These are phyloP conservation scores for Siderastrea siderea DNA, from an alignment of 92 coral and sea anemone species.

Conservation along the genomic window DNA sequence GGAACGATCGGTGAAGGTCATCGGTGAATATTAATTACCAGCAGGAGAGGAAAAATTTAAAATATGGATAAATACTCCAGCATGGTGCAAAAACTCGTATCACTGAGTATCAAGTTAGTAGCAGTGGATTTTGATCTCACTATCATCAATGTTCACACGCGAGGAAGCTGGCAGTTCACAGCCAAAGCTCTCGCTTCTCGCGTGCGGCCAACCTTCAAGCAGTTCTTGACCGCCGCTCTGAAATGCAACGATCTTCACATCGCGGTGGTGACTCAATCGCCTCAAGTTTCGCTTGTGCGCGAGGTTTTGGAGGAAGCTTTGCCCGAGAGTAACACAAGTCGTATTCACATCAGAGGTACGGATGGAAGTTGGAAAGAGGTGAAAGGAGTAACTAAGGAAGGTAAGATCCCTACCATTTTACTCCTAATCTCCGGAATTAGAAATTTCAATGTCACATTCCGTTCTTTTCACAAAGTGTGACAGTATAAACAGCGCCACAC, in stretches of 20 bases:
- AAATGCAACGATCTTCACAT: slow-evolving; percentile 75
- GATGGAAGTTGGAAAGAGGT: slow-evolving; percentile 91
- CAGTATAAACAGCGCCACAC: no score
- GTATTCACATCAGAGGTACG: slow-evolving; percentile 85
- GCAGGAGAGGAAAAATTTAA: not conserved
- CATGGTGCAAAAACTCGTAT: slow-evolving; percentile 78
- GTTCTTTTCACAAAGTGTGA: no score
- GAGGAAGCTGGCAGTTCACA: slow-evolving; percentile 95
- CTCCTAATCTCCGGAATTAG: no score
- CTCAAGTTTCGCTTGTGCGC: slow-evolving; percentile 86
- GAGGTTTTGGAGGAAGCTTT: slow-evolving; percentile 85
- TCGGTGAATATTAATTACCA: not conserved
- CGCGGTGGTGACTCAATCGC: slow-evolving; percentile 95
- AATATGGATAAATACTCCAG: slow-evolving; percentile 85
- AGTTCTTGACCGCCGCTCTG: slow-evolving; percentile 80
- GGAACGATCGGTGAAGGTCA: not conserved
- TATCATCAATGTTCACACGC: slow-evolving; percentile 89
- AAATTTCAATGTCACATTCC: no score
- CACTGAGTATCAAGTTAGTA: slow-evolving; percentile 83
- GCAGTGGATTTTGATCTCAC: slow-evolving; percentile 98
- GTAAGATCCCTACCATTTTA: slow-evolving; percentile 22
- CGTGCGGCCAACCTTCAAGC: slow-evolving; percentile 93
- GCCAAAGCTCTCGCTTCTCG: slow-evolving; percentile 82
- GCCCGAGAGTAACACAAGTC: slow-evolving; percentile 78
- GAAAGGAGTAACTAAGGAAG: slow-evolving; percentile 88